Evolutionary conservation across 2,888 invertebrate species (phyloP), one percentile per base, ranked within the genome.

Genomic region (Mayetiola destructor): DNA sequence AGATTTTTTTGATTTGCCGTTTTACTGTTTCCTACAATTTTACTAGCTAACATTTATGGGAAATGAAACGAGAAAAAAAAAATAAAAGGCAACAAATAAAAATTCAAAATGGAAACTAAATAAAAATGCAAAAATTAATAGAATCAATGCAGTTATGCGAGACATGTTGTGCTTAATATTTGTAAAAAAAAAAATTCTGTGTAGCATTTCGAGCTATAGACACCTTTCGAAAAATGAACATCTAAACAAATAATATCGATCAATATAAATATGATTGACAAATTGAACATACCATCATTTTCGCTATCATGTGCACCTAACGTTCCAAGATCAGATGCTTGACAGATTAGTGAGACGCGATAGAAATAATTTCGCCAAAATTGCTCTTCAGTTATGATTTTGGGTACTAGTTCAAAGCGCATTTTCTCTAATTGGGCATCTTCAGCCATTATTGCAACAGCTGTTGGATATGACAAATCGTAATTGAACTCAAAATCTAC

Each of bases 311-410:
- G 72, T 58, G 67, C 69, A 59, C 73, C 73, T 60, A 73, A 66
- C 62, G 73, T 73, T 62, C 73, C 72, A 64, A 73, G 65, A 61
- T 95, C 93, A 72, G 87, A 90, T 64, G 95, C 94, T 78, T 99
- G 97, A 70, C 95, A 92, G 72, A 99, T 91, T 66, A 99, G 84
- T 66, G 93, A 94, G 65, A 99, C 90, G 70, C 99, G 89, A 78
- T 99, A 99, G 78, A 99, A 99, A 74, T 99, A 99, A 79, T 99
- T 99, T 70, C 94, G 84, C 99, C 99, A 99, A 78, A 99, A 99
- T 71, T 88, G 88, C 75, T 96, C 95, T 79, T 99, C 99, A 67
- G 86, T 88, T 73, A 93, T 89, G 66, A 92, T 85, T 87, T 97
- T 99, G 67, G 99, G 99, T 71, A 99, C 99, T 69, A 99, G 82